phyloP scores from a whole-genome alignment of 2,888 invertebrate genomes.

The Mythimna vitellina region DNA sequence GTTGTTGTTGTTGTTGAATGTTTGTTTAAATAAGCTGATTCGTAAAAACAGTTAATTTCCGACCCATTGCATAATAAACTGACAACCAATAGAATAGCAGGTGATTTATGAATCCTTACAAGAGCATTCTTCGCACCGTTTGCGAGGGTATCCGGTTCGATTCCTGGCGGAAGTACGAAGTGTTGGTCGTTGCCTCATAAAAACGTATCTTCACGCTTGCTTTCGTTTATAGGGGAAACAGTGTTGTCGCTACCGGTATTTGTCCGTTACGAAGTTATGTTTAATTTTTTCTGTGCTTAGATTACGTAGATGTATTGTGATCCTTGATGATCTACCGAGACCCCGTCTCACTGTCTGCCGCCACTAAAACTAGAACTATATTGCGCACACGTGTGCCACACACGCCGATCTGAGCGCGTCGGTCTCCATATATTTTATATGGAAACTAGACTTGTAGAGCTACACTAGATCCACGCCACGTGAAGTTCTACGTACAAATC shows the following conservation, averaged over 20 bases:
- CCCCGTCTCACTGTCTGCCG: too few species aligned
- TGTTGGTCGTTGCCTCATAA: conserved; percentile 60
- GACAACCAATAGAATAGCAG: conserved; percentile 15
- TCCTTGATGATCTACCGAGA: background rate
- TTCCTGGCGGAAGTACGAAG: conserved; percentile 64
- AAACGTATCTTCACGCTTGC: conserved; percentile 63
- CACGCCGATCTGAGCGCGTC: too few species aligned
- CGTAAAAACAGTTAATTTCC: background rate
- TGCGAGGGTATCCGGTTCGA: conserved; percentile 62
- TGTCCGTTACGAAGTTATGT: conserved; percentile 38
- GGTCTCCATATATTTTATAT: too few species aligned
- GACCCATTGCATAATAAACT: background rate
- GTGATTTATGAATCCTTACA: conserved; percentile 60
- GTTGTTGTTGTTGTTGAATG: too few species aligned
- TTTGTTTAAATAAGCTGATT: too few species aligned
- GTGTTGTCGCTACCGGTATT: conserved; percentile 37
- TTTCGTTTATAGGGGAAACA: conserved; percentile 54
- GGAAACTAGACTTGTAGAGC: too few species aligned
- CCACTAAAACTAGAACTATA: too few species aligned
- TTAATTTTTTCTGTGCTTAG: background rate
- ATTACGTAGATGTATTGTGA: background rate
- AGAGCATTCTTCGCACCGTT: conserved; percentile 42
- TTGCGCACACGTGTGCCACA: too few species aligned
- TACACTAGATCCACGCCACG: too few species aligned
- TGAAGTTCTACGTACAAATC: too few species aligned